Evolutionary conservation across 2,113 vertebrate species (phyloP), one percentile per base, ranked within the genome.

Genomic region (Maccullochella peelii): DNA sequence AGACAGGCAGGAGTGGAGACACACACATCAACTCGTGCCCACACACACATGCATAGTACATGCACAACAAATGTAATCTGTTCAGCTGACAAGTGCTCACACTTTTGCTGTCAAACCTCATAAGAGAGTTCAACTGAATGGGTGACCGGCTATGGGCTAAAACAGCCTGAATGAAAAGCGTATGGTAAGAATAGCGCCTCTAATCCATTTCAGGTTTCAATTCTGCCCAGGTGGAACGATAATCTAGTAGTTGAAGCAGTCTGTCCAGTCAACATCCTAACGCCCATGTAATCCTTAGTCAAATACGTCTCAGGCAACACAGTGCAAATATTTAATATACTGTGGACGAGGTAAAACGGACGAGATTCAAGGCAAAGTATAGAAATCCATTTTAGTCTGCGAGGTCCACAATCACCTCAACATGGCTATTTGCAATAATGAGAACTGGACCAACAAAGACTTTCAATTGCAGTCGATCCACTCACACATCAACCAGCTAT

Each of bases 11-110:
- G 66, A 10, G 5, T 44, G 1, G 75, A 86, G 62, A 77, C 70
- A 33, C 82, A 87, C 88, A 82, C 85, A 68, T 73, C 63, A 73
- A 61, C 80, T n/a, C 12, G 33, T 61, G 54, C 72, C 76, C 74
- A 36, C 81, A 77, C 81, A 80, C 83, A 78, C 77, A 88, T 57
- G 61, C 66, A 68, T 36, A 63, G 55, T 73, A 91, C 91, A 91
- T 71, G 84, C 83, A 82, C 91, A 91, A 91, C 92, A 93, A 93
- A 94, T 91, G 91, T 92, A 93, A 91, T 93, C 84, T 88, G 91
- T 86, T 90, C 84, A 12, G 85, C 88, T 93, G 92, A 93, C 91
- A 92, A 88, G 90, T 62, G 44, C 86, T 79, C 91, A 83, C 91
- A 91, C 90, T 92, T 91, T 87, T 74, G 61, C 91, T 88, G 88